Evolutionary conservation across 2,888 invertebrate genomes (phyloP).

Genomic region (Drosophila lutescens): DNA sequence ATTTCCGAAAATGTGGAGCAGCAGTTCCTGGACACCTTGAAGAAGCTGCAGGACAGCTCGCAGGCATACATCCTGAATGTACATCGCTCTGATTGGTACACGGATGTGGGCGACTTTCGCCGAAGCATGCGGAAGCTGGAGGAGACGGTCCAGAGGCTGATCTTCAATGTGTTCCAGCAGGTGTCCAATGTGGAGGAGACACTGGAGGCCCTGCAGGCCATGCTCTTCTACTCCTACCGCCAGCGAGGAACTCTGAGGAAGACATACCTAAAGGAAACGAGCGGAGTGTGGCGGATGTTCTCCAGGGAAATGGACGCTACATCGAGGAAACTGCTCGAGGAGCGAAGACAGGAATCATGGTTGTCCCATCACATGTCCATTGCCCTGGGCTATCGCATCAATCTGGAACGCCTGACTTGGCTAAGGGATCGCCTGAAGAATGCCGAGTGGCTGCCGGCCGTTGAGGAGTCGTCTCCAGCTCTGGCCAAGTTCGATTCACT

Average conservation of each 20-base stretch:
- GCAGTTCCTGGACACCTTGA: slow-evolving; percentile 89
- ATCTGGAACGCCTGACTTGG: slow-evolving; percentile 87
- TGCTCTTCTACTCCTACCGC: slow-evolving; percentile 91
- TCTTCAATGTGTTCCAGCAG: slow-evolving; percentile 91
- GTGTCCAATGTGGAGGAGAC: slow-evolving; percentile 93
- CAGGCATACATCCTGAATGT: slow-evolving; percentile 89
- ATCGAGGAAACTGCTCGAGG: slow-evolving; percentile 88
- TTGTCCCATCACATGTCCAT: slow-evolving; percentile 90
- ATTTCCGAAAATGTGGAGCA: slow-evolving; percentile 90
- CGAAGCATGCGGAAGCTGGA: slow-evolving; percentile 86
- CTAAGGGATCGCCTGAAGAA: slow-evolving; percentile 88
- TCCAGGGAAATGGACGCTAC: slow-evolving; percentile 90
- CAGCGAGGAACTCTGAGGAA: slow-evolving; percentile 87
- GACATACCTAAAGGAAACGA: slow-evolving; percentile 89
- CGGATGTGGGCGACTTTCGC: slow-evolving; percentile 84
- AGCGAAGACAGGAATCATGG: slow-evolving; percentile 87
- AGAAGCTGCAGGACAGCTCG: slow-evolving; percentile 87
- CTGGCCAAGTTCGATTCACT: slow-evolving; percentile 87
- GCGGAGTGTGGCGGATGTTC: slow-evolving; percentile 90
- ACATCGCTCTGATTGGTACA: slow-evolving; percentile 90
- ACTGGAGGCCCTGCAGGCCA: slow-evolving; percentile 90
- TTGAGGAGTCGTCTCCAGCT: slow-evolving; percentile 86
- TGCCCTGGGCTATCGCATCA: slow-evolving; percentile 88
- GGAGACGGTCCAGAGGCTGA: slow-evolving; percentile 93
- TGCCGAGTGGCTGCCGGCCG: slow-evolving; percentile 91